Percentiles rank a stretch among this genome's conserved stretches.
Conservation (phyloP, 2,888 invertebrate species). For the Mimachlamys varia region DNA sequence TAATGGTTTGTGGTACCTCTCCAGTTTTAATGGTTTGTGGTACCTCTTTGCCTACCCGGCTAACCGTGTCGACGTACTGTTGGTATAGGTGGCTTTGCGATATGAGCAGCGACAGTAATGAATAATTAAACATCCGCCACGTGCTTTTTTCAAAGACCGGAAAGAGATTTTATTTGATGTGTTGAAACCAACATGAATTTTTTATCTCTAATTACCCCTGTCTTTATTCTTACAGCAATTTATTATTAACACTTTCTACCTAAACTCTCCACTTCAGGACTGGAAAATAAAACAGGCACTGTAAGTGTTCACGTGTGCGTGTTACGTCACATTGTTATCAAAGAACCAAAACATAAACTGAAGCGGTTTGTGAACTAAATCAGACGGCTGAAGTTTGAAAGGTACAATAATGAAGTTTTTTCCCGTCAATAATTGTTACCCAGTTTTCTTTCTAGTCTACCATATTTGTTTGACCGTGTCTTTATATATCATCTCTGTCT, state of each 20-base stretch:
- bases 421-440: no score
- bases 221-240: constrained; percentile 1
- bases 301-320: not conserved
- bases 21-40: no score
- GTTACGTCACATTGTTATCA: not conserved
- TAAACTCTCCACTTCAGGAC: not conserved
- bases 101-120: constrained; percentile 3
- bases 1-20: no score
- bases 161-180: constrained; percentile 20
- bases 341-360: no score
- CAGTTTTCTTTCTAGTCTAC: no score
- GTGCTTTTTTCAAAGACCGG: constrained; percentile 28
- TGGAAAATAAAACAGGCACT: not conserved
- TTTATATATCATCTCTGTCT: no score
- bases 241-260: constrained; percentile 9
- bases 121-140: not conserved
- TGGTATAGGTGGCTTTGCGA: not conserved
- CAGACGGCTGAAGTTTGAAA: no score
- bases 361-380: no score
- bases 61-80: not conserved
- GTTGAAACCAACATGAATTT: constrained; percentile 1
- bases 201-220: constrained; percentile 23
- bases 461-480: no score
- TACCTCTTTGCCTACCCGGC: not conserved
- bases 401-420: no score